Conservation (phyloP, 2,797 vertebrate genomes). For the Steatocranus sp. region DNA sequence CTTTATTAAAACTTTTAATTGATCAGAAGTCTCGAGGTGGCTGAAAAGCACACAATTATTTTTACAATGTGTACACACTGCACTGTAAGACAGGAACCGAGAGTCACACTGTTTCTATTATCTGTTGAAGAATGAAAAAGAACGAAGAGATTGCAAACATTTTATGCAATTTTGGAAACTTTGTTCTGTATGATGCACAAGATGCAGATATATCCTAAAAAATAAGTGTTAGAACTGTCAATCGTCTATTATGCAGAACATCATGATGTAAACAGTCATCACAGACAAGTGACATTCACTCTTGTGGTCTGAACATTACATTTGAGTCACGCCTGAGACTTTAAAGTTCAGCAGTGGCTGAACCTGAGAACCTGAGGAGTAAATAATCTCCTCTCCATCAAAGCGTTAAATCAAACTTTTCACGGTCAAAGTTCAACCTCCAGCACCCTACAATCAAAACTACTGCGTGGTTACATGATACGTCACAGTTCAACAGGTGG, state of each 20-base stretch:
- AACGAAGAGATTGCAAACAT: background rate
- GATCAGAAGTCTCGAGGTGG: background rate
- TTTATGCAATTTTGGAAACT: rapidly evolving
- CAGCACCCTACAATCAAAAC: background rate
- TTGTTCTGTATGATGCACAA: background rate
- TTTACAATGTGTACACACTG: background rate
- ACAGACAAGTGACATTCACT: background rate
- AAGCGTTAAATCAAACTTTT: slow-evolving; percentile 24
- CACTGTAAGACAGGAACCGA: background rate
- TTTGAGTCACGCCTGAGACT: background rate
- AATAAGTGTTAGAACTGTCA: background rate
- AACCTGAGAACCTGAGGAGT: background rate
- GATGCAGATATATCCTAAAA: background rate
- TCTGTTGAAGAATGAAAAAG: rapidly evolving
- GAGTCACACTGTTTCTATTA: background rate
- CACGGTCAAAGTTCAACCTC: slow-evolving; percentile 6
- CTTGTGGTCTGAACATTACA: background rate
- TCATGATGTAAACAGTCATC: background rate
- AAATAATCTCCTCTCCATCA: background rate
- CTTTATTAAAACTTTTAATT: background rate
- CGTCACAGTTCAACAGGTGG: slow-evolving; percentile 6
- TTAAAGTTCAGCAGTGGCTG: background rate
- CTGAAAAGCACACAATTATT: background rate
- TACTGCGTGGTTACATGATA: background rate
- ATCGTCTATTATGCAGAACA: background rate